Percentiles rank a stretch among this genome's conserved stretches.
Evolutionary conservation across 2,113 vertebrate species (phyloP).

Genomic region (Seriola dumerili): DNA sequence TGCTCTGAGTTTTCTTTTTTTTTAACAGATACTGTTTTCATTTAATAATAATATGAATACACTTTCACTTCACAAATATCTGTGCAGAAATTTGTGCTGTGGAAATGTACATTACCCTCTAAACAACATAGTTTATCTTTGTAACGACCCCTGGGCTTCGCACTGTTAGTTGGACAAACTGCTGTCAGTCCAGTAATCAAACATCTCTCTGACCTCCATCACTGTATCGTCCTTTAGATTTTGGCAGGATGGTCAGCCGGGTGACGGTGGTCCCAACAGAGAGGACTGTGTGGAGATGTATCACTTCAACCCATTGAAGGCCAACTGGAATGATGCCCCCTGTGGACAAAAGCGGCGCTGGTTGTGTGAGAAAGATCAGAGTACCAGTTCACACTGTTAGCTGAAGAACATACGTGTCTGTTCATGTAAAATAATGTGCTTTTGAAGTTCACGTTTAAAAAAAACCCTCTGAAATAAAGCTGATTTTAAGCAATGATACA

Average conservation of each 20-base stretch:
- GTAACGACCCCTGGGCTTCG: too few species aligned
- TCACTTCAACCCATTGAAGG: not conserved
- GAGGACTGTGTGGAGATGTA: slow-evolving; percentile 58
- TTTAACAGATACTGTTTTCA: too few species aligned
- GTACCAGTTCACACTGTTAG: not conserved
- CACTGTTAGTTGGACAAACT: not conserved
- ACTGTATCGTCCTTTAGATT: slow-evolving; percentile 15
- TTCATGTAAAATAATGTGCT: too few species aligned
- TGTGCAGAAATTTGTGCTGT: not conserved
- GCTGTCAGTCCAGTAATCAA: not conserved
- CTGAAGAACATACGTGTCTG: too few species aligned
- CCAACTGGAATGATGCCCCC: slow-evolving; percentile 32
- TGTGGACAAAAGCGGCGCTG: not conserved
- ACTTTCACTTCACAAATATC: not conserved
- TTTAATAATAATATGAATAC: too few species aligned
- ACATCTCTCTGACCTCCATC: not conserved
- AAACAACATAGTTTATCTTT: too few species aligned
- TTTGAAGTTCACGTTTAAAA: too few species aligned
- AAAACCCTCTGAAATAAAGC: too few species aligned
- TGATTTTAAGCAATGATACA: too few species aligned
- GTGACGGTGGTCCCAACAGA: not conserved
- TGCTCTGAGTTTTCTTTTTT: too few species aligned
- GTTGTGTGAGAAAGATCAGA: slow-evolving; percentile 40
- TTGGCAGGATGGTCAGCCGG: slow-evolving; percentile 24
- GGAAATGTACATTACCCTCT: too few species aligned